A percentile compares a stretch with the other conserved stretches of the same genome.
Conservation (phyloP, 2,888 invertebrate species). For the Patella caerulea region DNA sequence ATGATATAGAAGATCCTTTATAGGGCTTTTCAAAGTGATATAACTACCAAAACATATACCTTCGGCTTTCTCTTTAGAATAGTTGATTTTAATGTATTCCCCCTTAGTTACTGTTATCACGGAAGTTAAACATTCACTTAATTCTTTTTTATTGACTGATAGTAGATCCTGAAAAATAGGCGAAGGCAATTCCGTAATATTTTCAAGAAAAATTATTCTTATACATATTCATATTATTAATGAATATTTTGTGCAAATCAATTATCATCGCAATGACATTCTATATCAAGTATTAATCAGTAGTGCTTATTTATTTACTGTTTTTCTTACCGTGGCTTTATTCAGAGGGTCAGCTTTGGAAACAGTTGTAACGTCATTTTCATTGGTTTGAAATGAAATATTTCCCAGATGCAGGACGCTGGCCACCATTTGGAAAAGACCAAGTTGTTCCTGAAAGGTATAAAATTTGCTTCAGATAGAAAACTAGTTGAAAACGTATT, state of each 20-base stretch:
- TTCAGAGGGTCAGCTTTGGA: constrained; percentile 43
- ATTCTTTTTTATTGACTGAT: constrained; percentile 54
- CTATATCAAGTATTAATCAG: too few species aligned
- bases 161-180: constrained; percentile 54
- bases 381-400: constrained; percentile 57
- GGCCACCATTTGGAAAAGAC: constrained; percentile 64
- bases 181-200: neutral
- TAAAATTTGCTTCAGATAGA: too few species aligned
- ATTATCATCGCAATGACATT: too few species aligned
- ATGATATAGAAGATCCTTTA: too few species aligned
- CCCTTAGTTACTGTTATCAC: constrained; percentile 63
- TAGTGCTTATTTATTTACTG: too few species aligned
- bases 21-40: too few species aligned
- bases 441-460: constrained; percentile 61
- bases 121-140: constrained; percentile 61
- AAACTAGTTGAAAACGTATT: too few species aligned
- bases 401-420: constrained; percentile 67
- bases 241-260: neutral
- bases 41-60: constrained; percentile 43
- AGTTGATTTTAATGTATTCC: constrained; percentile 64
- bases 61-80: constrained; percentile 61
- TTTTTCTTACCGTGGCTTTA: constrained; percentile 48
- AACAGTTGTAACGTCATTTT: constrained; percentile 56
- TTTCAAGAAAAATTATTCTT: neutral
- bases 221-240: neutral